Percentiles rank a stretch among this genome's conserved stretches.
Evolutionary conservation across 2,113 vertebrate species (phyloP).

Genomic region (Cottus gobio): DNA sequence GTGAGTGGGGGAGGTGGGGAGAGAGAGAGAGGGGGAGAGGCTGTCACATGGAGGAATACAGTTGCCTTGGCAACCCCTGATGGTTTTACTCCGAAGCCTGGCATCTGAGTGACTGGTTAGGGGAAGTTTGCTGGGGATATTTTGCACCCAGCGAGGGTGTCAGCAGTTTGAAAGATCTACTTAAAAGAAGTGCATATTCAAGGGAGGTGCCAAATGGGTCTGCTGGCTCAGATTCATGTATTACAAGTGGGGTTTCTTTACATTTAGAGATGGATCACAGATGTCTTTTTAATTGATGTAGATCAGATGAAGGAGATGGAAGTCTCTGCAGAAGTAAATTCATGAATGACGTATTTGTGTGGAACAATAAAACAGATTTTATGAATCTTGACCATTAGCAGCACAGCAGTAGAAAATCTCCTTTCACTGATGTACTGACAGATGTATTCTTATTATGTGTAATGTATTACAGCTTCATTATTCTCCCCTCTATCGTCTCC

Average conservation of each 20-base stretch:
- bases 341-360: neutral
- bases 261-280: slow-evolving; percentile 13
- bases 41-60: slow-evolving; percentile 66
- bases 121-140: slow-evolving; percentile 61
- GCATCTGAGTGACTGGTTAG: slow-evolving; percentile 57
- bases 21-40: slow-evolving; percentile 28
- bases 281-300: neutral
- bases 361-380: neutral
- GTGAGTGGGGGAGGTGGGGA: neutral
- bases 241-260: neutral
- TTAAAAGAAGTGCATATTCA: slow-evolving; percentile 31
- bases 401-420: neutral
- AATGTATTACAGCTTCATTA: neutral
- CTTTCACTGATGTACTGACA: neutral
- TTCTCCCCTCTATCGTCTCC: neutral
- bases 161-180: slow-evolving; percentile 41
- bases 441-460: neutral
- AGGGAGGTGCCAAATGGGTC: slow-evolving; percentile 23
- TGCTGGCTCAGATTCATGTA: slow-evolving; percentile 17
- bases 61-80: slow-evolving; percentile 80
- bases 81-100: slow-evolving; percentile 68
- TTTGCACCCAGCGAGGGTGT: slow-evolving; percentile 28
- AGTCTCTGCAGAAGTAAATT: neutral
- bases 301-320: slow-evolving; percentile 2
- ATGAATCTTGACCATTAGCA: neutral